Evolutionary conservation across 2,797 vertebrate genomes (phyloP).

Genomic region (Ammospiza maritima): DNA sequence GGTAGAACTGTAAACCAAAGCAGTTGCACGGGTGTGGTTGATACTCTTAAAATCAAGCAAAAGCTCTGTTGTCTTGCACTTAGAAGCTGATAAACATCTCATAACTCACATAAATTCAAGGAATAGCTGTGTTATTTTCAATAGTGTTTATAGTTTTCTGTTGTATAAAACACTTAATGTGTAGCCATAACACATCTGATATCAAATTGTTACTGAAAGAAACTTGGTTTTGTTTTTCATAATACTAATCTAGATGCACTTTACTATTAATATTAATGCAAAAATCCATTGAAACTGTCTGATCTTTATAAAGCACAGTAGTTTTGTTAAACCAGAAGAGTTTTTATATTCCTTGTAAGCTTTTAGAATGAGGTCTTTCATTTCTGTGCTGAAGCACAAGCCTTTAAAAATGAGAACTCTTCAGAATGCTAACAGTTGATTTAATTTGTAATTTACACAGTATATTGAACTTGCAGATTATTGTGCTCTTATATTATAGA

Average conservation of each 20-base stretch:
- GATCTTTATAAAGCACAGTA: background rate
- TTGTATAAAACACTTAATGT: background rate
- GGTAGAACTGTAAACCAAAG: slow-evolving; percentile 22
- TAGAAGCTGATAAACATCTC: background rate
- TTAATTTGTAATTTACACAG: background rate
- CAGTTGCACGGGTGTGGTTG: background rate
- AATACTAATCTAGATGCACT: background rate
- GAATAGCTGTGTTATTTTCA: background rate
- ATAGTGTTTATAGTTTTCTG: background rate
- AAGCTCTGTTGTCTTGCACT: background rate
- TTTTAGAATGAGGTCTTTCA: background rate
- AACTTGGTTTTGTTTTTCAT: background rate
- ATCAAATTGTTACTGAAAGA: background rate
- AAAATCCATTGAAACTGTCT: background rate
- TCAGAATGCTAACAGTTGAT: background rate
- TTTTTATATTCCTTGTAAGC: background rate
- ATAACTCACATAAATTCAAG: background rate
- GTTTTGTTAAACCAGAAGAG: background rate
- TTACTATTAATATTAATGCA: background rate
- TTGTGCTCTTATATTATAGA: background rate
- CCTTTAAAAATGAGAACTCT: slow-evolving; percentile 22
- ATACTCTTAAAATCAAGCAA: background rate
- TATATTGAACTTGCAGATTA: slow-evolving; percentile 20
- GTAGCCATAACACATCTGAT: background rate
- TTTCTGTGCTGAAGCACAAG: background rate